phyloP scores from a whole-genome alignment of 1,140 invertebrate species.

The Tetramorium simillimum region DNA sequence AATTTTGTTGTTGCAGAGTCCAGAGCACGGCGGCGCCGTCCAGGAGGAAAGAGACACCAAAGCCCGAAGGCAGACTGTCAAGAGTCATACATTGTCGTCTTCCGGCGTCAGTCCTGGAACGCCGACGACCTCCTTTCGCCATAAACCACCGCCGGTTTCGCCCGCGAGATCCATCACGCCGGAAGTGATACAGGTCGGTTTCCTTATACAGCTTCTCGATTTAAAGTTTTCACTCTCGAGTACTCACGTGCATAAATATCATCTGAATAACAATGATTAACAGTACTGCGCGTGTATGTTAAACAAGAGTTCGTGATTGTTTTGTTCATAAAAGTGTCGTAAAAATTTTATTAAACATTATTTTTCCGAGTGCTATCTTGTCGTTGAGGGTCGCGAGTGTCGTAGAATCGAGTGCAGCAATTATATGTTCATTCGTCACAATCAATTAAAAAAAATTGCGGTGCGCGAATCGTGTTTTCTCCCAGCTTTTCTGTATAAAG shows the following conservation, averaged over 20 bases:
- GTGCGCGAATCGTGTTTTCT: background rate
- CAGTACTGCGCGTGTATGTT: background rate
- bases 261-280: background rate
- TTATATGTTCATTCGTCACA: background rate
- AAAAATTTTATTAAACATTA: background rate
- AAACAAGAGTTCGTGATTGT: background rate
- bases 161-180: constrained; percentile 71
- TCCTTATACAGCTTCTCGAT: background rate
- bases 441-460: constrained; percentile 7
- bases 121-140: constrained; percentile 74
- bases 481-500: background rate
- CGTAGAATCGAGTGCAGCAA: background rate
- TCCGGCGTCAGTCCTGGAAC: constrained; percentile 65
- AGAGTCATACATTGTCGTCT: constrained; percentile 57
- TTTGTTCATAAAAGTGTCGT: background rate
- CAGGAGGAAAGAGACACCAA: constrained; percentile 39
- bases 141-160: constrained; percentile 67
- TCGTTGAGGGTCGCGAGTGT: background rate
- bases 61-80: constrained; percentile 66
- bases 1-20: constrained; percentile 45
- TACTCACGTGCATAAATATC: background rate
- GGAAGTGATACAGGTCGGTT: constrained; percentile 79
- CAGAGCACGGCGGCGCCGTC: constrained; percentile 9
- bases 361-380: background rate
- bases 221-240: background rate